phyloP scores from a whole-genome alignment of 2,113 vertebrate species.

The Platycercus adscitus region DNA sequence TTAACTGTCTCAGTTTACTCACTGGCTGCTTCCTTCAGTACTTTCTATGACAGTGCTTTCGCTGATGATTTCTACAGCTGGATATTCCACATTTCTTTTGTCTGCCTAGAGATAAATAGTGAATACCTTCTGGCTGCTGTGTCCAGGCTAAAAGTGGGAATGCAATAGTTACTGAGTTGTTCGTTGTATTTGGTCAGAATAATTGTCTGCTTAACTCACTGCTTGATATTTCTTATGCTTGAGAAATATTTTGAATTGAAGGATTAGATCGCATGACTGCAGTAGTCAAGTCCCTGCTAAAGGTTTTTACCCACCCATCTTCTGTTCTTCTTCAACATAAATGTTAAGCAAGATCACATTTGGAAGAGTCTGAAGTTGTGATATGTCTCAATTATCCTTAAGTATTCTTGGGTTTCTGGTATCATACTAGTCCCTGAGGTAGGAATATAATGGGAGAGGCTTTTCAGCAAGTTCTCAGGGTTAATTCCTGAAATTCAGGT shows the following conservation, averaged over 20 bases:
- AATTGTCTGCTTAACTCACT: background rate
- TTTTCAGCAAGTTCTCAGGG: background rate
- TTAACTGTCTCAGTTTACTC: too few species aligned
- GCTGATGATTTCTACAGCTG: background rate
- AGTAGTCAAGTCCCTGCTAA: background rate
- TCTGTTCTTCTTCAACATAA: background rate
- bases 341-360: background rate
- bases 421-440: background rate
- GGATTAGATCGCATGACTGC: background rate
- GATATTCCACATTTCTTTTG: background rate
- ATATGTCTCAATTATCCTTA: background rate
- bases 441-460: background rate
- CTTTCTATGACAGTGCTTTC: background rate
- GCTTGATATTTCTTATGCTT: background rate
- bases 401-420: background rate
- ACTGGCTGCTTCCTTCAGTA: too few species aligned
- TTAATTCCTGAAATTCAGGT: constrained; percentile 25
- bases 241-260: background rate
- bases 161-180: background rate
- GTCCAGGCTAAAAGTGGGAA: background rate
- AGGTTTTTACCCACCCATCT: background rate
- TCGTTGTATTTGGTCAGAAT: background rate
- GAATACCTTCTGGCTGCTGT: background rate
- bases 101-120: background rate
- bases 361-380: background rate